Evolutionary conservation across 2,113 vertebrate species (phyloP), one percentile per base, ranked within the genome.

Genomic region (Tichodroma muraria): DNA sequence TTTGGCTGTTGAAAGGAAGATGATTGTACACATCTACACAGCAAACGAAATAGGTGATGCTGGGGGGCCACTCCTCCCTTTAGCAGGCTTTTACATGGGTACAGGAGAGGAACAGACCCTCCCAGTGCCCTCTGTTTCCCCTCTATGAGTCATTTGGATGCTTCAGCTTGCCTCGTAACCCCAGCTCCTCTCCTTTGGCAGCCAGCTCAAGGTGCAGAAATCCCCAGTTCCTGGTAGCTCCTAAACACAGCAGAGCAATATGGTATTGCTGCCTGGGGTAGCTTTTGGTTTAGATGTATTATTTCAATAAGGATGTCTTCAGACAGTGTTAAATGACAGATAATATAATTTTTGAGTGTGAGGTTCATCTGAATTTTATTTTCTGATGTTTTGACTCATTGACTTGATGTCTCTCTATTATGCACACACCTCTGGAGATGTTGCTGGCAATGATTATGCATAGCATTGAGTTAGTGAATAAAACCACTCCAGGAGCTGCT

Each of bases 361-460:
- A 85, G 52, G 76, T 96, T 97, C 96, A 93, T 94, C 92, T 85
- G 91, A 96, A 96, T 97, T 97, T 97, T 96, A 97, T 97, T 96
- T 97, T 97, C 95, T 95, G 94, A 96, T 97, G 95, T 97, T 97
- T 97, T 97, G 96, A 97, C 94, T 97, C 97, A 97, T 94, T 97
- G 96, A 93, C 94, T 97, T 97, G 94, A 97, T 97, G 92, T 90
- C 65, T 94, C 95, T 95, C 91, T 91, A 96, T 96, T 97, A 97
- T 89, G 92, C 94, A 64, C 96, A 96, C 88, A 93, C 94, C 91
- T 95, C 93, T 94, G 91, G 95, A 94, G 97, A 95, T 89, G 92
- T 96, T 96, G 92, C 95, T 96, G 89, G 96, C 94, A 94, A 95
- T 82, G 92, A 96, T 96, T 96, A 95, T 84, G 86, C 90, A 89